These are phyloP conservation scores for Lagopus leucura DNA, from an alignment of 2,113 vertebrate genomes.

Conservation along the genomic window DNA sequence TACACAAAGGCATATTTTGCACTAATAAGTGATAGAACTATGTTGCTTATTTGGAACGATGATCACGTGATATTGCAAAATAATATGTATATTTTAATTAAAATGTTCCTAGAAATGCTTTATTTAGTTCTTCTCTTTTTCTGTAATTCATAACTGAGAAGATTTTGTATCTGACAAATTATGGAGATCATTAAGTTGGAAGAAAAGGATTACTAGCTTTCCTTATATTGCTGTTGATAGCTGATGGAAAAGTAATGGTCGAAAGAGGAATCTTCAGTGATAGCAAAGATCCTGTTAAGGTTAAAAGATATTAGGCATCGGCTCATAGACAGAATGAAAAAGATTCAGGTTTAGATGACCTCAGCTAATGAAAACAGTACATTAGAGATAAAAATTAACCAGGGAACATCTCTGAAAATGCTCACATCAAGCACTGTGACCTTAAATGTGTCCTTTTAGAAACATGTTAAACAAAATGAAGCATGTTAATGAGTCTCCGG, in stretches of 20 bases:
- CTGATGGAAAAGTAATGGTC: not conserved
- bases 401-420: not conserved
- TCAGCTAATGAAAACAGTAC: not conserved
- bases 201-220: not conserved
- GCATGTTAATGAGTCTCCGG: not conserved
- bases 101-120: not conserved
- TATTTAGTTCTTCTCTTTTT: not conserved
- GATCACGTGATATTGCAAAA: not conserved
- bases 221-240: not conserved
- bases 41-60: not conserved
- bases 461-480: not conserved
- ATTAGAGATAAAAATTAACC: not conserved
- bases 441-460: not conserved
- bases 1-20: not conserved
- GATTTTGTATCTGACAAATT: conserved; percentile 30
- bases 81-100: not conserved
- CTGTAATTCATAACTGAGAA: not conserved
- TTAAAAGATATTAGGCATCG: not conserved
- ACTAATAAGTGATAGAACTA: not conserved
- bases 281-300: not conserved
- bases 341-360: not conserved
- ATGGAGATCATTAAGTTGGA: not conserved
- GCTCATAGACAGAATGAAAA: not conserved
- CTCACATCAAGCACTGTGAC: not conserved
- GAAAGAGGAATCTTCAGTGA: not conserved